Evolutionary conservation across 2,113 vertebrate genomes (phyloP), one percentile per base, ranked within the genome.

Genomic region (Phyllopteryx taeniolatus): DNA sequence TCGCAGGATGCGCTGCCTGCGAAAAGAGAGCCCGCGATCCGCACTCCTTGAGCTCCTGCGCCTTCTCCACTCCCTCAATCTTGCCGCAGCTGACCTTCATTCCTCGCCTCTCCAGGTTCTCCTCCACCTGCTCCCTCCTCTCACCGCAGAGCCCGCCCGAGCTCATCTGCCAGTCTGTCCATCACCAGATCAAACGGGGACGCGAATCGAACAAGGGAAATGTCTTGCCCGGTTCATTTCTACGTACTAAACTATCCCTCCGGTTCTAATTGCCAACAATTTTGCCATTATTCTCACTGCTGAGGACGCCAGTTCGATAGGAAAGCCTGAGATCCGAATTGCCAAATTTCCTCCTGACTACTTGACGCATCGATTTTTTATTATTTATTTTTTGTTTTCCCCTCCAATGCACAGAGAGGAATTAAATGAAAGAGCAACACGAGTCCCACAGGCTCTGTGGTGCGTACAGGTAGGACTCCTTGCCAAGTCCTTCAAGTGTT

Each of bases 261-360:
- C 80, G 85, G 87, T 89, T 88, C 86, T 79, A 85, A 85, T 91
- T 90, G 88, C 87, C 88, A 91, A 90, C 81, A 54, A 68, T 78
- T 83, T 72, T 84, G 67, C 79, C 86, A 86, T 73, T 83, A 67
- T 74, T 83, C 77, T 77, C 76, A 69, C 83, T 69, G 83, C 74
- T 81, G 78, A 72, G 49, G 75, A 59, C 78, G 59, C 67, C 71
- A 42, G 62, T 68, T 85, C 78, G 83, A 84, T 63, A 42, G 61
- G 35, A 35, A 22, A 22, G 54, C 8, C 79, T 78, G 49, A 79
- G 60, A 77, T 83, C 71, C 74, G 77, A 89, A 83, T 87, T 88
- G 88, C 88, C 87, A 91, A 91, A 89, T 86, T 84, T 83, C 68
- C 68, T 86, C 83, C 83, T 89, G 86, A 89, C 82, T 88, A 83